Evolutionary conservation across 92 coral and sea anemone species (phyloP), one percentile per base, ranked within the genome.

Genomic region (Heteractis magnifica): DNA sequence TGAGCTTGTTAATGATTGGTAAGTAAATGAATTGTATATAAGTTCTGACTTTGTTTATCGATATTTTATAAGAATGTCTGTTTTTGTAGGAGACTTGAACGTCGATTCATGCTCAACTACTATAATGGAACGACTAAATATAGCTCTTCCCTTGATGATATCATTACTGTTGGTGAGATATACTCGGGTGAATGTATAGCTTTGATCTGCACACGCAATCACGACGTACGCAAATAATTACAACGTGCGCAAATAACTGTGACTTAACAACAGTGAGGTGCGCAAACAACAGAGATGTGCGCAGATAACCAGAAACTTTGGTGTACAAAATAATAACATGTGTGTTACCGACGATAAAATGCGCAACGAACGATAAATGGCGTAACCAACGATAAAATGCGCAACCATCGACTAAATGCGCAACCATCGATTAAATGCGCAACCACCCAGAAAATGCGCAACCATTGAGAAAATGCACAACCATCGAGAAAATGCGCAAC

Each of bases 1-100:
- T 73, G 96, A 88, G 49, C 89, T 92, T 79, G 90, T 92, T 18
- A 92, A 92, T 26, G 93, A 92, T 80, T 92, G 96, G 96, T 92
- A 56, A 83, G 93, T 76, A 1, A 51, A 18, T 9, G 21, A 8
- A 16, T 15, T 11, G 49, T 52, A 21, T 21, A 1, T 68, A 8
- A 68, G 23, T 8, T 68, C 4, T 68, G 49, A 26, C 16, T 8
- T 6, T 52, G 15, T 50, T 21, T 5, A 9, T 19, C 8, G 4
- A 7, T 68, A 21, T 26, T 16, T 68, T 13, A 23, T 0, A 68
- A 68, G 9, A 65, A n/a, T n/a, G 41, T 5, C 9, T 68, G 14
- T 21, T 75, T 10, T 80, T 72, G 62, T 49, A 92, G 96, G 96
- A 88, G 89, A 56, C 88, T 87, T 51, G 96, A 92, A 82, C 81